Evolutionary conservation across 2,113 vertebrate genomes (phyloP).

Genomic region (Mystacornis crossleyi): DNA sequence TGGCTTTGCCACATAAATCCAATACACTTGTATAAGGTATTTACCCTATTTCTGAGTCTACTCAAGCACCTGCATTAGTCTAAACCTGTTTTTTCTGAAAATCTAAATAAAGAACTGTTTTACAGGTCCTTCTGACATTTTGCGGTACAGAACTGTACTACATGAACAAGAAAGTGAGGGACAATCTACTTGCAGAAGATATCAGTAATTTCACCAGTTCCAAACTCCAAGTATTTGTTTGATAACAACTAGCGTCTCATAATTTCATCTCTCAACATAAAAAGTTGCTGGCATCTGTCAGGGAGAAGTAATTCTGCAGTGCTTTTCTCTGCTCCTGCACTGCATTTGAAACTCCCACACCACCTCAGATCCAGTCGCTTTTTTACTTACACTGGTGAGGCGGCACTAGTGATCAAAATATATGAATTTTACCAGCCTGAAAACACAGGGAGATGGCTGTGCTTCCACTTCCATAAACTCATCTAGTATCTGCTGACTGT

Average conservation of each 20-base stretch:
- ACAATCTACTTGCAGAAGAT: background rate
- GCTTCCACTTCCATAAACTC: background rate
- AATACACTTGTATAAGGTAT: background rate
- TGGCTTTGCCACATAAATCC: background rate
- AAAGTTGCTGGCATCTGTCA: background rate
- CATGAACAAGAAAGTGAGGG: background rate
- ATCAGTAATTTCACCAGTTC: background rate
- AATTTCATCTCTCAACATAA: background rate
- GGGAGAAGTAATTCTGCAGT: background rate
- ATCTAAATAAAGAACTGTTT: background rate
- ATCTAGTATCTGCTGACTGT: background rate
- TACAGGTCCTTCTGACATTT: background rate
- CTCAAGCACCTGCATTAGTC: background rate
- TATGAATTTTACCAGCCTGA: background rate
- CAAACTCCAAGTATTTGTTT: background rate
- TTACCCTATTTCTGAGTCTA: background rate
- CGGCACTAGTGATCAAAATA: background rate
- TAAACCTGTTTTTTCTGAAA: background rate
- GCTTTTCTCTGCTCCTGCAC: background rate
- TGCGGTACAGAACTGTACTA: background rate
- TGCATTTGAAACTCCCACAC: background rate
- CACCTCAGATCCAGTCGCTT: background rate
- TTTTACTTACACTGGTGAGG: background rate
- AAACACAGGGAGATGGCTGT: background rate
- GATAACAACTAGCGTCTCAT: background rate